Base-by-base conservation (phyloP, 1,140 invertebrate species). In the Lepidurus packardi region DNA sequence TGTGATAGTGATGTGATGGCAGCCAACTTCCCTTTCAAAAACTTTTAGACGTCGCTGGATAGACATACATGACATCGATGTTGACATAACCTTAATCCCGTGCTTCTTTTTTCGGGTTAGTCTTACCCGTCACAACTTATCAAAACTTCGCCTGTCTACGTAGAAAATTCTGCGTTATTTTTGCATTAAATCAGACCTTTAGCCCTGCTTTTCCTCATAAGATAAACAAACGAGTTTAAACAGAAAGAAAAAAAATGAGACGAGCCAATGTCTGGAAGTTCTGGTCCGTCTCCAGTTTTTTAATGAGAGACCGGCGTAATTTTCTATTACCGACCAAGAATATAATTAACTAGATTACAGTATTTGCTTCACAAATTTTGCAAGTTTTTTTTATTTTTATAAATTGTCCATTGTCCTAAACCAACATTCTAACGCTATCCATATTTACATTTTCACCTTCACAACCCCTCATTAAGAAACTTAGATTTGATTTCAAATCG, bases 21-120 rank as follows among this genome's bases (percentile, higher is more conserved):
- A 21, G 16, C 16, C 9, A 65, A 21, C 53, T 65, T 65, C 13
- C 53, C 53, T 65, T 65, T 65, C 53, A 65, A 65, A 65, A 65
- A 65, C 21, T 13, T 65, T 65, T 65, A 65, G 53, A 65, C 53
- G 21, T 65, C 16, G 53, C 13, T 65, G 53, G 16, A 65, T n/a
- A 65, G 53, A 65, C 53, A 65, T 16, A 65, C 53, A 65, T 65
- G 53, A 65, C 53, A 65, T 65, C 53, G 21, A 21, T 16, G 53
- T 65, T 65, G 53, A 65, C 53, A n/a, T 65, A 65, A 65, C 53
- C 53, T 65, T 21, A 65, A 65, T 65, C 53, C 21, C 21, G 8
- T 21, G 1, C 53, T 65, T 65, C 16, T 65, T n/a, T 65, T 65
- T 65, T 34, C 34, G 34, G 34, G 34, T 34, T 65, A 65, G n/a